Conservation (phyloP, 2,888 invertebrate genomes). For the Trachelus tabidus region DNA sequence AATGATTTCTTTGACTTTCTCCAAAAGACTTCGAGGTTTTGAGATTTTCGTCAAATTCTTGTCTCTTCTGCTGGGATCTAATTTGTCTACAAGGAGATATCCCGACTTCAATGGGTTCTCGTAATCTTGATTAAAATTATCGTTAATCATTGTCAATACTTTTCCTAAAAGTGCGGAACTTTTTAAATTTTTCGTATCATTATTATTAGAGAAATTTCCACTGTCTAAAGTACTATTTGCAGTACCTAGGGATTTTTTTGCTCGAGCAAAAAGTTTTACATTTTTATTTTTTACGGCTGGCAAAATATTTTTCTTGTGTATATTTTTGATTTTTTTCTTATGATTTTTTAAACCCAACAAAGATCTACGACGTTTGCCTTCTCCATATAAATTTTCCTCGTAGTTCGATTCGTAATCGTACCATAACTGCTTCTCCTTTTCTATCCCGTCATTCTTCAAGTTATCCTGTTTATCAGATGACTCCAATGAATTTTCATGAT, state of each 20-base stretch:
- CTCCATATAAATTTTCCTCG: conserved; percentile 9
- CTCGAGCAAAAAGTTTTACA: neutral
- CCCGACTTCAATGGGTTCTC: neutral
- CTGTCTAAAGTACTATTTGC: neutral
- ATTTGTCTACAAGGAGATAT: neutral
- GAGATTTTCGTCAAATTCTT: neutral
- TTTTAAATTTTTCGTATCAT: neutral
- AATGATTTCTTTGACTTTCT: conserved; percentile 36
- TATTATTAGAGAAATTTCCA: neutral
- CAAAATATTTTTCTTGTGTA: neutral
- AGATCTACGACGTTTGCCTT: conserved; percentile 19
- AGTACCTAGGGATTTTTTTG: neutral
- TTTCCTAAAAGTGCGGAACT: neutral
- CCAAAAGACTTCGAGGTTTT: conserved; percentile 30
- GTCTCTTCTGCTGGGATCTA: neutral
- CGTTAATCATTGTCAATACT: neutral
- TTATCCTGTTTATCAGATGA: neutral
- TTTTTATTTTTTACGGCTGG: neutral
- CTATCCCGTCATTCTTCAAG: neutral
- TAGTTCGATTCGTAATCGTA: conserved; percentile 18
- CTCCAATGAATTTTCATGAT: neutral
- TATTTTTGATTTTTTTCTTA: neutral
- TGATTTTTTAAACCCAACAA: conserved; percentile 18
- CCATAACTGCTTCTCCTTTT: conserved; percentile 2
- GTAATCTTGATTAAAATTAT: neutral